Evolutionary conservation across 1,140 invertebrate species (phyloP).

Genomic region (Euura lappo): DNA sequence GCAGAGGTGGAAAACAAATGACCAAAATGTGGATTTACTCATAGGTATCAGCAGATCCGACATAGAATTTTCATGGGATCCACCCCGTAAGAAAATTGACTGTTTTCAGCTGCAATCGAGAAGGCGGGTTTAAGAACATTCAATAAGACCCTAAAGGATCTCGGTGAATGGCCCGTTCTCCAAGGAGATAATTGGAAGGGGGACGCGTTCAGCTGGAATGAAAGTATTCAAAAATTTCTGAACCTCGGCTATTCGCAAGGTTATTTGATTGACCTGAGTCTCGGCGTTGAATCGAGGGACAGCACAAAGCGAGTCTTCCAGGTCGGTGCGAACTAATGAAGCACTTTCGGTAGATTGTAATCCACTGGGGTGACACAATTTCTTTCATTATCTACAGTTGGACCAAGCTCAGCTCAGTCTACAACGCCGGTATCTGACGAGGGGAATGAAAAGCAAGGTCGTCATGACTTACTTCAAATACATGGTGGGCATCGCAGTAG

Average conservation of each 20-base stretch:
- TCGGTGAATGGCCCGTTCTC: slow-evolving; percentile 70
- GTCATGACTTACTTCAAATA: slow-evolving; percentile 50
- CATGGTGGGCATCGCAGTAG: slow-evolving; percentile 60
- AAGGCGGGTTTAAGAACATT: slow-evolving; percentile 54
- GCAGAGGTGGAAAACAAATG: too few relatives aligned
- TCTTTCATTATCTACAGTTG: slow-evolving; percentile 50
- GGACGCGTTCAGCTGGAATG: slow-evolving; percentile 53
- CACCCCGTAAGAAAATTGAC: too few relatives aligned
- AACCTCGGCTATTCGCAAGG: slow-evolving; percentile 12
- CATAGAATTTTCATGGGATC: too few relatives aligned
- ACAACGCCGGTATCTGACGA: slow-evolving; percentile 64
- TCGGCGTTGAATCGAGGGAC: too few relatives aligned
- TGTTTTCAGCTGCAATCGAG: slow-evolving; percentile 21
- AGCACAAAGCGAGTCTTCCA: neutral
- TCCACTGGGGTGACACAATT: neutral
- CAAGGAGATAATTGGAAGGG: slow-evolving; percentile 61
- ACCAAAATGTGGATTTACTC: too few relatives aligned
- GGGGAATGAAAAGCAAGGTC: slow-evolving; percentile 49
- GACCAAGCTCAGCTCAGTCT: slow-evolving; percentile 69
- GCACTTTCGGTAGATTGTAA: neutral
- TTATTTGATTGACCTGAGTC: slow-evolving; percentile 6
- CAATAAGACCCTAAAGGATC: slow-evolving; percentile 55
- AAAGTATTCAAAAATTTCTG: slow-evolving; percentile 36
- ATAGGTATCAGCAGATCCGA: too few relatives aligned
- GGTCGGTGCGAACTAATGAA: slow-evolving; percentile 11